These are phyloP conservation scores for Magallana angulata DNA, from an alignment of 1,140 invertebrate species.

Conservation along the genomic window DNA sequence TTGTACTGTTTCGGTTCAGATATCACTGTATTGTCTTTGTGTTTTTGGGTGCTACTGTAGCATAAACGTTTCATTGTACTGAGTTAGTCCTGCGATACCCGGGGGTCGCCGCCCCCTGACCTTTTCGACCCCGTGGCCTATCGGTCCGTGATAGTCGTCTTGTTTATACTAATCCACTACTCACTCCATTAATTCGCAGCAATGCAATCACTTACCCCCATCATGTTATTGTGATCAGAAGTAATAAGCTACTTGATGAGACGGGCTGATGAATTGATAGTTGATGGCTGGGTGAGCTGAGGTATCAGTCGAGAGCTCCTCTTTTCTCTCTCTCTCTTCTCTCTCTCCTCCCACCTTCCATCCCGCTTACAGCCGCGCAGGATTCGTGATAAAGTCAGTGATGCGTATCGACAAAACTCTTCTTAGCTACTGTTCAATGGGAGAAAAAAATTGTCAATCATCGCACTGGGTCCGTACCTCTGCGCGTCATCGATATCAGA, in stretches of 20 bases:
- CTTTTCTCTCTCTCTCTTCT: not conserved
- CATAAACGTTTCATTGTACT: no score
- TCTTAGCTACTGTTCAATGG: not conserved
- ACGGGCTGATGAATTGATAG: conserved; percentile 22
- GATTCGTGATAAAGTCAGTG: not conserved
- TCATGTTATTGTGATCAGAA: conserved; percentile 4
- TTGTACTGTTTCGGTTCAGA: no score
- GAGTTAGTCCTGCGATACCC: no score
- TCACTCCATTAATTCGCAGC: not conserved
- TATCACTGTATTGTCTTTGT: no score
- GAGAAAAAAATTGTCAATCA: conserved; percentile 22
- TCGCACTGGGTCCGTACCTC: not conserved
- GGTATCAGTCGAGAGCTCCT: not conserved
- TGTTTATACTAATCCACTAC: not conserved
- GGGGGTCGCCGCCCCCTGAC: no score
- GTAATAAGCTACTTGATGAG: conserved; percentile 5
- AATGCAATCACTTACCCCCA: not conserved
- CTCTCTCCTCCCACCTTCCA: not conserved
- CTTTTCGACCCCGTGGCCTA: no score
- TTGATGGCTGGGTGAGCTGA: not conserved
- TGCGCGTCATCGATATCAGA: not conserved
- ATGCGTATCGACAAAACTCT: not conserved
- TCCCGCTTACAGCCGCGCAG: not conserved
- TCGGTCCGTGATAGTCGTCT: not conserved
- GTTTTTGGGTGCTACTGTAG: no score